phyloP scores from a whole-genome alignment of 64 coral and sea anemone genomes.

The Stichodactyla mertensii region DNA sequence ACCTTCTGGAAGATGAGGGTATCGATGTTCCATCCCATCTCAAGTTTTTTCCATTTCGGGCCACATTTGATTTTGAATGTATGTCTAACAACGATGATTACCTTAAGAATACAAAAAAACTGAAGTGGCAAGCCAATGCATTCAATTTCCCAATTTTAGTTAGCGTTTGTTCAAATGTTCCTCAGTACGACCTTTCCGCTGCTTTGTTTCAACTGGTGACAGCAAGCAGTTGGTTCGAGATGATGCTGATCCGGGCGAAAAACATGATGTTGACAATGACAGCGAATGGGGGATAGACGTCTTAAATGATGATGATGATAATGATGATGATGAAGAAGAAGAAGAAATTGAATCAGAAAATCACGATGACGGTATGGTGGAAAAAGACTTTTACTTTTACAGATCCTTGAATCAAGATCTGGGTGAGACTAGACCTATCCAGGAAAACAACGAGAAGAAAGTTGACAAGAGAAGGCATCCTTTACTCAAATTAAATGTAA shows the following conservation, averaged over 20 bases:
- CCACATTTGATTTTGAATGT: conserved; percentile 32
- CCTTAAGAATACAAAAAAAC: conserved; percentile 11
- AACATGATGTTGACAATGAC: conserved; percentile 5
- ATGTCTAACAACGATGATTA: background rate
- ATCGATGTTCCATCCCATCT: background rate
- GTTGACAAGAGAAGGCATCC: background rate
- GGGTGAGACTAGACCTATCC: background rate
- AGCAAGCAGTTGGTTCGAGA: background rate
- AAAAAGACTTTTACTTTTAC: conserved; percentile 45
- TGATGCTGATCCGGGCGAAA: background rate
- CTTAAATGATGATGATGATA: conserved; percentile 36
- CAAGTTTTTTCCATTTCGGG: conserved; percentile 22
- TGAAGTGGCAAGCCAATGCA: conserved; percentile 23
- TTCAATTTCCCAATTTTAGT: conserved; percentile 13
- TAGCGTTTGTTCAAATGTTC: conserved; percentile 14
- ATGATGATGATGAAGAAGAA: conserved; percentile 55
- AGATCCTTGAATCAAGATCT: conserved; percentile 21
- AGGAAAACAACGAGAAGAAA: background rate
- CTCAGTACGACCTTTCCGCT: background rate
- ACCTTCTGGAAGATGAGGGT: conserved; percentile 32
- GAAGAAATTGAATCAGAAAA: conserved; percentile 44
- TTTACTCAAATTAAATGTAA: background rate
- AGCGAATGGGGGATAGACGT: conserved; percentile 33
- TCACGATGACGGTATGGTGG: conserved; percentile 24
- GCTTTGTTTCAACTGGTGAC: conserved; percentile 2